Percentiles rank a stretch among this genome's conserved stretches.
phyloP scores from a whole-genome alignment of 2,888 invertebrate species.

The Nomada fabriciana region DNA sequence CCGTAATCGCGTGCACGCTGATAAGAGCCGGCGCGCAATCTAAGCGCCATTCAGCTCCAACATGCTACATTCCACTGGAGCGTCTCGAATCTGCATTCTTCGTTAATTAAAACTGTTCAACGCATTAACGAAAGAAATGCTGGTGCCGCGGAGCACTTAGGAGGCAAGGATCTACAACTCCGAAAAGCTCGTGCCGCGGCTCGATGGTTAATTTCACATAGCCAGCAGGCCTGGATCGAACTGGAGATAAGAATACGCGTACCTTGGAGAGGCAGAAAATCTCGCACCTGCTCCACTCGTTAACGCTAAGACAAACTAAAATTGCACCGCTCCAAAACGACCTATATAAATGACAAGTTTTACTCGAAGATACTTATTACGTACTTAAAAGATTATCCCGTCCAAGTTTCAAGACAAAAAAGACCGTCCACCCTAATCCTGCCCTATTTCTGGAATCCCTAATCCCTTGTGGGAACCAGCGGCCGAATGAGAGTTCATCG shows the following conservation, averaged over 20 bases:
- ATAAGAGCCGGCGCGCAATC: constrained; percentile 57
- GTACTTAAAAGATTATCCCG: neutral
- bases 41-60: constrained; percentile 47
- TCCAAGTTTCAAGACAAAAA: neutral
- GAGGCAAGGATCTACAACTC: neutral
- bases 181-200: neutral
- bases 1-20: constrained; percentile 45
- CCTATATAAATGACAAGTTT: neutral
- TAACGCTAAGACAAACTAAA: no score
- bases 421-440: neutral
- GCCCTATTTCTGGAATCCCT: neutral
- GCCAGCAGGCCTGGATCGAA: neutral
- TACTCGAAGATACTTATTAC: neutral
- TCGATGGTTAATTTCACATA: neutral
- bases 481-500: neutral
- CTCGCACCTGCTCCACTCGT: no score
- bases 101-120: constrained; percentile 40
- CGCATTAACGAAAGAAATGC: constrained; percentile 10
- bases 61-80: constrained; percentile 15
- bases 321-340: no score
- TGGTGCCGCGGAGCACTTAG: constrained; percentile 23
- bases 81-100: constrained; percentile 42
- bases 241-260: constrained; percentile 9
- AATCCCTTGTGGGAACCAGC: neutral
- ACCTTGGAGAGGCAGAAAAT: constrained; percentile 6